These are phyloP conservation scores for Aleadryas rufinucha DNA, from an alignment of 2,113 vertebrate genomes.

Conservation along the genomic window DNA sequence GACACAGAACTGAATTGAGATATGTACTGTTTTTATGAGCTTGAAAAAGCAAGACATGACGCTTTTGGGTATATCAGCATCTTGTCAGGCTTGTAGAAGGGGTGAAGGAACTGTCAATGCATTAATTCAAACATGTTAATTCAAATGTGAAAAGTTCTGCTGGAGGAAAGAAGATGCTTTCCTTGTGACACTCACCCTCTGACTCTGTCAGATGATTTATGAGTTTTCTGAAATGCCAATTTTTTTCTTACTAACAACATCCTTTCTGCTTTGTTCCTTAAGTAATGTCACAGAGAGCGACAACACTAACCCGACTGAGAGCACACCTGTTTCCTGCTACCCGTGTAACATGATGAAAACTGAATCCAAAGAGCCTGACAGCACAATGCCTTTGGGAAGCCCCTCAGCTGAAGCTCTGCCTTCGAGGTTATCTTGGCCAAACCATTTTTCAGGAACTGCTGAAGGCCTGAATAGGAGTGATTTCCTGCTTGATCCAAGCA, in stretches of 20 bases:
- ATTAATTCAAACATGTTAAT: background rate
- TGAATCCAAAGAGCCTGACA: slow-evolving; percentile 70
- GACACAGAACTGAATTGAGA: background rate
- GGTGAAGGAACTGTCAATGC: background rate
- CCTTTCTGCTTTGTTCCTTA: slow-evolving; percentile 52
- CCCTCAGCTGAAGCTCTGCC: slow-evolving; percentile 73
- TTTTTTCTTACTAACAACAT: background rate
- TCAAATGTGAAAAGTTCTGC: background rate
- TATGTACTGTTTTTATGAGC: background rate
- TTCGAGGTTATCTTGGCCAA: slow-evolving; percentile 92
- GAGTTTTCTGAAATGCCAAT: background rate
- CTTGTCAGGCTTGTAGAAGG: background rate
- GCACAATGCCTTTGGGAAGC: slow-evolving; percentile 66
- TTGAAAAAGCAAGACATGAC: background rate
- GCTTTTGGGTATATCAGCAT: background rate
- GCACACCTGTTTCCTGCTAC: slow-evolving; percentile 80
- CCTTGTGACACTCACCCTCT: background rate
- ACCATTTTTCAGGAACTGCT: slow-evolving; percentile 78
- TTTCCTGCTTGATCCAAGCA: slow-evolving; percentile 80
- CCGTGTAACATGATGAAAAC: slow-evolving; percentile 81
- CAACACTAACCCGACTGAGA: slow-evolving; percentile 70
- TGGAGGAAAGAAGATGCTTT: background rate
- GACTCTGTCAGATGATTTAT: background rate
- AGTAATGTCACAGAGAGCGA: slow-evolving; percentile 81
- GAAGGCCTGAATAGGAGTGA: slow-evolving; percentile 79